Evolutionary conservation across 2,888 invertebrate genomes (phyloP), one percentile per base, ranked within the genome.

Genomic region (Leptura quadrifasciata): DNA sequence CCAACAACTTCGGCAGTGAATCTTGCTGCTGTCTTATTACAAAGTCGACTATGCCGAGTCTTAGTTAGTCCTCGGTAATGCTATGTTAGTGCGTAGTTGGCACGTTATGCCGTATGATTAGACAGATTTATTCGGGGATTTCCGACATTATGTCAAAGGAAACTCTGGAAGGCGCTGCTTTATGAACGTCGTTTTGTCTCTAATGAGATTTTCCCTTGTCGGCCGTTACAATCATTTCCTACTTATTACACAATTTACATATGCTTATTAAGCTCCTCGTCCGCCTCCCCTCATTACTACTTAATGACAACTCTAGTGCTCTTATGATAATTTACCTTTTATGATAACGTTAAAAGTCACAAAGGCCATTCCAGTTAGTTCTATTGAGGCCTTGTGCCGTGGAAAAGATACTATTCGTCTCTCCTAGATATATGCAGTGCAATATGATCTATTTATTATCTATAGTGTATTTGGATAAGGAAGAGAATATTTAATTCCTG

Each of bases 31-130:
- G 84, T 85, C 85, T 85, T 85, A 86, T 86, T 86, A 87, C 86
- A 85, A 76, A 64, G 69, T 73, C 70, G 35, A 31, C 70, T 72
- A 55, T 79, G 82, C 85, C 83, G 79, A 77, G 84, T 84, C 84
- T 82, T 85, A 86, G 86, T 86, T 86, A 84, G 85, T 84, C 72
- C 83, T 83, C 80, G 83, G 83, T 88, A 88, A 88, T 88, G 81
- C 87, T 86, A 84, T 86, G 87, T 87, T 87, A 87, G 87, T 87
- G 87, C 87, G 87, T 88, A 88, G 85, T 88, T 87, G 86, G 87
- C 87, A 88, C 87, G 87, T 88, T 88, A 88, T 87, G 86, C 85
- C 86, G 85, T 87, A 87, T 88, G 88, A 88, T 88, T 88, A 88
- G 88, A 88, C 86, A 87, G 87, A 88, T 88, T 87, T 88, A 88